These are phyloP conservation scores for Mormyrus hasselquistii DNA, from an alignment of 2,797 vertebrate genomes.

Conservation along the genomic window DNA sequence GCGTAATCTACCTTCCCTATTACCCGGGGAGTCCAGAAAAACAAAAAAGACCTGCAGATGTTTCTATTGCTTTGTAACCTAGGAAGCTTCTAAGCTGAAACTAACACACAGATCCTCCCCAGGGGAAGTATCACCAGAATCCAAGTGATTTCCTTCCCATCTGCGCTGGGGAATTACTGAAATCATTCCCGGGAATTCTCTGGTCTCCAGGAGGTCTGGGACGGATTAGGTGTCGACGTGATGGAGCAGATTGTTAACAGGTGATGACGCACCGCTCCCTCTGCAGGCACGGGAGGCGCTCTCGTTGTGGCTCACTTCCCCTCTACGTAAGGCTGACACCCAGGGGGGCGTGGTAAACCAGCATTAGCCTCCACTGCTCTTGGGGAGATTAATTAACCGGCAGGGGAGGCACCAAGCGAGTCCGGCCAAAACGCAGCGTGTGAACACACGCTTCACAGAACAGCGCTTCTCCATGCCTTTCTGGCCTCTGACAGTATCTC, in stretches of 20 bases:
- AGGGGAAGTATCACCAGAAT: constrained; percentile 6
- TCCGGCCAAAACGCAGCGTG: not conserved
- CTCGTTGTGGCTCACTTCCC: not conserved
- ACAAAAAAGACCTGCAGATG: not conserved
- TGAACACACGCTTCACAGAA: not conserved
- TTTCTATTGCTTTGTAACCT: constrained; percentile 3
- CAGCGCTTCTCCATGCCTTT: not conserved
- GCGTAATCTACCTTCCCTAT: not conserved
- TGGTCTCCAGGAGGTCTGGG: constrained; percentile 27
- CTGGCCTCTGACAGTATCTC: not conserved
- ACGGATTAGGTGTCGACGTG: constrained; percentile 37
- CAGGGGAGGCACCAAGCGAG: not conserved
- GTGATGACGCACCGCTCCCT: constrained; percentile 44
- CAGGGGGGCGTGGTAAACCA: not conserved
- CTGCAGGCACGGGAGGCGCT: constrained; percentile 32
- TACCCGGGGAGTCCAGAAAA: not conserved
- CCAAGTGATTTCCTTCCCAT: constrained; percentile 24
- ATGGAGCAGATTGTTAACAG: constrained; percentile 43
- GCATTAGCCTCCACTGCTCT: not conserved
- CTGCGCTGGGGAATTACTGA: constrained; percentile 37
- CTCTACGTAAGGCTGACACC: not conserved
- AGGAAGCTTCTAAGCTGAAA: constrained; percentile 19
- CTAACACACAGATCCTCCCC: constrained; percentile 20
- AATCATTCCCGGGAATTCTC: constrained; percentile 34
- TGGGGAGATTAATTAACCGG: not conserved